Evolutionary conservation across 2,888 invertebrate species (phyloP).

Genomic region (Ellobium chinense): DNA sequence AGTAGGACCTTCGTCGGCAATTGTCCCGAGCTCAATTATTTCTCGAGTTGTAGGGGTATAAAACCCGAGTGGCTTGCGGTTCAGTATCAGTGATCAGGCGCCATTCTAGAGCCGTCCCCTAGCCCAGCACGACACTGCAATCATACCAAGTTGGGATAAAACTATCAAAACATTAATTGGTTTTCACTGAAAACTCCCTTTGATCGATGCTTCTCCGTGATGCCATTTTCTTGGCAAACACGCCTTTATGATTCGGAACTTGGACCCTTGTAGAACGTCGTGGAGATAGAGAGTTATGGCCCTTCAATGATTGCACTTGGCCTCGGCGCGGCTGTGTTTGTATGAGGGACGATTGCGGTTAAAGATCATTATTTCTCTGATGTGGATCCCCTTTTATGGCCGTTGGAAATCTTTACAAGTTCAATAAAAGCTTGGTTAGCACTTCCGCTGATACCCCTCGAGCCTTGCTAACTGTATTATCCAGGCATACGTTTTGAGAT

Average conservation of each 20-base stretch:
- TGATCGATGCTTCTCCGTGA: constrained; percentile 38
- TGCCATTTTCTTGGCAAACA: constrained; percentile 41
- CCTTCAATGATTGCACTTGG: constrained; percentile 20
- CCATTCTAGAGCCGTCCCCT: constrained; percentile 17
- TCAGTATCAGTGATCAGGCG: constrained; percentile 20
- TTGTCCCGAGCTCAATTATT: neutral
- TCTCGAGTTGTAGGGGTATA: neutral
- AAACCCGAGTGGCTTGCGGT: neutral
- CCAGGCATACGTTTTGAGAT: neutral
- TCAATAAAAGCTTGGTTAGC: constrained; percentile 31
- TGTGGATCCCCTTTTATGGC: constrained; percentile 13
- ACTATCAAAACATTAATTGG: constrained; percentile 53
- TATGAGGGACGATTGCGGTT: constrained; percentile 18
- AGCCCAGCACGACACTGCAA: constrained; percentile 41
- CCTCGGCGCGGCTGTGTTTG: constrained; percentile 8
- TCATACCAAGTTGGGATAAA: constrained; percentile 39
- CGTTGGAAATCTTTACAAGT: constrained; percentile 37
- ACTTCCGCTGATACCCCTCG: constrained; percentile 6
- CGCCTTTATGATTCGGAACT: constrained; percentile 37
- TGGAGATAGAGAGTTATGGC: constrained; percentile 30
- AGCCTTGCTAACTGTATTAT: neutral
- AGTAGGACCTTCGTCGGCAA: neutral
- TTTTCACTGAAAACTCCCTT: constrained; percentile 49
- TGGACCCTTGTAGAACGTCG: constrained; percentile 7
- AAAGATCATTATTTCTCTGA: constrained; percentile 30